phyloP scores from a whole-genome alignment of 2,113 vertebrate genomes.

The Malurus cyaneus region DNA sequence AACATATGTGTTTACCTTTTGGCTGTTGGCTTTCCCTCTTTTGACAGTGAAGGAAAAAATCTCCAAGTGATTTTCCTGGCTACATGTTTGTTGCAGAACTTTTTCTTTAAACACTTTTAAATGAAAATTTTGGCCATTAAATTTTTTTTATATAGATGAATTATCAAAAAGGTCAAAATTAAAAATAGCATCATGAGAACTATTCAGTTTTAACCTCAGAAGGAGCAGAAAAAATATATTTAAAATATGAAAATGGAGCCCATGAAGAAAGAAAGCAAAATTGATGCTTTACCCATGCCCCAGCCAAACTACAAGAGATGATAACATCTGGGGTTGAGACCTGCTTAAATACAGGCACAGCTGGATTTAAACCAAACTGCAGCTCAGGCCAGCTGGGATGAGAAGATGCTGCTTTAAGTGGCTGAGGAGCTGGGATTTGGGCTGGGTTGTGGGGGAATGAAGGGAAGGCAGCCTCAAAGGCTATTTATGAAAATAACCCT shows the following conservation, averaged over 20 bases:
- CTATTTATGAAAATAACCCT: neutral
- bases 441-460: fast-evolving
- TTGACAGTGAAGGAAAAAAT: neutral
- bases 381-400: neutral
- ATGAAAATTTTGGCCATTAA: neutral
- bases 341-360: neutral
- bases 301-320: neutral
- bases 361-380: neutral
- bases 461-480: neutral
- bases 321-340: neutral
- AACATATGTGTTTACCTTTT: neutral
- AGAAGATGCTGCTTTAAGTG: neutral
- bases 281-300: neutral
- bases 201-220: neutral
- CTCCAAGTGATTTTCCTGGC: neutral
- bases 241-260: neutral
- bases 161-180: neutral
- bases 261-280: neutral
- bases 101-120: neutral
- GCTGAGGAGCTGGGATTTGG: neutral
- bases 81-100: neutral
- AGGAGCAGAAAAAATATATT: neutral
- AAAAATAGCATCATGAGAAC: neutral
- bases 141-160: neutral
- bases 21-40: neutral